Evolutionary conservation across 1,140 invertebrate genomes (phyloP), one percentile per base, ranked within the genome.

Genomic region (Pachypeltis micranthus): DNA sequence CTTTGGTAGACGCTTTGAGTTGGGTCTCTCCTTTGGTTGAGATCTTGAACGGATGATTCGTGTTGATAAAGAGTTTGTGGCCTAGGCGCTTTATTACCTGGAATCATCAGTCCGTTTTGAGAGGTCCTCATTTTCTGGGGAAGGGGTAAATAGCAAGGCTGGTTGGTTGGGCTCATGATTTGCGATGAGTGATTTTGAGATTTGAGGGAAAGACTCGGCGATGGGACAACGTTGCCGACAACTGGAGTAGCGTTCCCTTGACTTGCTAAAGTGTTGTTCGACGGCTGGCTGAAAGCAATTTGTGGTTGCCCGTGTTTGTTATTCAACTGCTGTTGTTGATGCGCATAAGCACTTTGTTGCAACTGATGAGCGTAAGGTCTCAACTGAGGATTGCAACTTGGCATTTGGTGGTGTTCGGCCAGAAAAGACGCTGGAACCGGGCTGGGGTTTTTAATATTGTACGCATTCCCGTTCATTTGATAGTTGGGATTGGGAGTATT

Each of bases 61-160:
- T 68, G 68, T 63, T 69, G 68, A 39, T 69, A 69, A 54, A 69
- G 60, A 3, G 61, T 66, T 58, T 69, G 68, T 3, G 68, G 68
- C 26, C 68, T 59, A n/a, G n/a, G n/a, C 23, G 51, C 54, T 59
- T 62, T 63, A 7, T 16, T 44, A n/a, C 25, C 44, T 55, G 61
- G 59, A n/a, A 29, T 56, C 34, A 61, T 25, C 57, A 44, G 19
- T 57, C 51, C 47, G 27, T 23, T 57, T 54, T 59, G 26, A 2
- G 57, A 29, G 1, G 26, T 28, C 57, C 57, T 29, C 29, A 59
- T 29, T 4, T 59, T 59, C 12, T 57, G 55, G 1, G 57, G 57
- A 23, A 59, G 57, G n/a, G 57, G 26, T 7, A 31, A 31, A 19
- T 59, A 61, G 44, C 64, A 64, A 16, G 51, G 28, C 31, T 67